Percentiles rank a stretch among this genome's conserved stretches.
phyloP scores from a whole-genome alignment of 2,113 vertebrate genomes.

The Pelodiscus sinensis region DNA sequence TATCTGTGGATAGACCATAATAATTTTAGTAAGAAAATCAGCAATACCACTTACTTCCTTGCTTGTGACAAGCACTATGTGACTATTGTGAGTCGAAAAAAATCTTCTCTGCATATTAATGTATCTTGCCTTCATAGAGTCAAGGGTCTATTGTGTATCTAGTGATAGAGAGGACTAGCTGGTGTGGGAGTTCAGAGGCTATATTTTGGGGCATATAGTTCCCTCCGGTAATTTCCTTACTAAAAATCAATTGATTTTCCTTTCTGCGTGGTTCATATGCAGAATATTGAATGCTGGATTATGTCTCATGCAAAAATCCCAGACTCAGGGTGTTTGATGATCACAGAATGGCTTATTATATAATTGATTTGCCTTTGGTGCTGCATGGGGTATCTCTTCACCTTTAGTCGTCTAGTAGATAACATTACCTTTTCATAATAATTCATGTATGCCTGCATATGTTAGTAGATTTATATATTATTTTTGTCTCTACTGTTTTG shows the following conservation, averaged over 20 bases:
- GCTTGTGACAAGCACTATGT: not conserved
- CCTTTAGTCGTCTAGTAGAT: conserved; percentile 62
- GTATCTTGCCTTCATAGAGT: not conserved
- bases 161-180: not conserved
- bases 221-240: not conserved
- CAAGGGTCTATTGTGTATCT: not conserved
- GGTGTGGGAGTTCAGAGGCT: not conserved
- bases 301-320: conserved; percentile 13
- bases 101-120: not conserved
- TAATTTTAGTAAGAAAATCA: conserved; percentile 46
- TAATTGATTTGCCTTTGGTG: conserved; percentile 55
- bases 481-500: not conserved
- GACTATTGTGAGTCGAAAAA: not conserved
- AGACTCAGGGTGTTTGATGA: conserved; percentile 54
- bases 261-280: not conserved
- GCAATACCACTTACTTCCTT: not conserved
- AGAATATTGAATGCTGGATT: conserved; percentile 34
- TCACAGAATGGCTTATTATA: conserved; percentile 49
- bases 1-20: conserved; percentile 63
- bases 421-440: conserved; percentile 36
- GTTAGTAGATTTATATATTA: not conserved
- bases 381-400: conserved; percentile 44
- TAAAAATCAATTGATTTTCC: not conserved
- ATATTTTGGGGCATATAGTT: not conserved
- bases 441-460: not conserved